Conservation (phyloP, 2,888 invertebrate genomes). For the Abrostola triplasia region DNA sequence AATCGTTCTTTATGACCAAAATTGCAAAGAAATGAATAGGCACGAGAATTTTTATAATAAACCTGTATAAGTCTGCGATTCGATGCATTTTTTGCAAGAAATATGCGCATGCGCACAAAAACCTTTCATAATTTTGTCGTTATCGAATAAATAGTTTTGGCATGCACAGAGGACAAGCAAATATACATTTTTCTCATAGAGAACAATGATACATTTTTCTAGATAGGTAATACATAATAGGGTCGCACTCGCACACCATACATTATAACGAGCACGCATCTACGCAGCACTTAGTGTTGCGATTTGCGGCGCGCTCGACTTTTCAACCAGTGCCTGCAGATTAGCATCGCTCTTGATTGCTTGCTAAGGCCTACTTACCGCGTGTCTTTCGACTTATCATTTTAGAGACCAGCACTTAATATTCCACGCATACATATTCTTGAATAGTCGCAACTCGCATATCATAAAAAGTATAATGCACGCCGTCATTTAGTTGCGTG, state of each 20-base stretch:
- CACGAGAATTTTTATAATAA: slow-evolving; percentile 26
- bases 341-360: slow-evolving; percentile 46
- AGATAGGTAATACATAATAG: no score
- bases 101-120: no score
- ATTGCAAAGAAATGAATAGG: background rate
- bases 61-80: slow-evolving; percentile 13
- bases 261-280: no score
- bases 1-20: no score
- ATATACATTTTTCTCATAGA: no score
- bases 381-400: slow-evolving; percentile 31
- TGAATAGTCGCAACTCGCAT: slow-evolving; percentile 39
- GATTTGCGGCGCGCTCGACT: slow-evolving; percentile 24
- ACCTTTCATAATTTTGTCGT: no score
- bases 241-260: no score
- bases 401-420: slow-evolving; percentile 30
- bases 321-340: slow-evolving; percentile 25
- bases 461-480: slow-evolving; percentile 53
- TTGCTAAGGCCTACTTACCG: slow-evolving; percentile 41
- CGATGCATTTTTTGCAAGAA: no score
- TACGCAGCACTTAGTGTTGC: slow-evolving; percentile 12
- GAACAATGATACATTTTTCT: no score
- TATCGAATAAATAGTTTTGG: no score
- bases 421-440: slow-evolving; percentile 45
- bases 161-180: no score
- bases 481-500: slow-evolving; percentile 52